phyloP scores from a whole-genome alignment of 2,888 invertebrate species.

The Dione vanillae region DNA sequence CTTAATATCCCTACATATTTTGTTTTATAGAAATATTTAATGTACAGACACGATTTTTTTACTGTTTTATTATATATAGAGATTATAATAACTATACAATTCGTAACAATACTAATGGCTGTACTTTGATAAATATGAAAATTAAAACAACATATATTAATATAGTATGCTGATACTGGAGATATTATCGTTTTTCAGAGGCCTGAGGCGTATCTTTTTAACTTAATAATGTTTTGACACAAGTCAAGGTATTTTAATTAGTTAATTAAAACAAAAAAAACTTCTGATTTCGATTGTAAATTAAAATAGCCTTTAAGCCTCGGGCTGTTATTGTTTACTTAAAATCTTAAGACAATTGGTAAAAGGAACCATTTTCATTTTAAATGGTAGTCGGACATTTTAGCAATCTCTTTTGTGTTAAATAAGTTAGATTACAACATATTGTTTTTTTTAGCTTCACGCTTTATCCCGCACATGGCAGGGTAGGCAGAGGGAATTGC shows the following conservation, averaged over 20 bases:
- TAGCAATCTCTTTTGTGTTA: not conserved
- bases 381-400: no score
- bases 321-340: not conserved
- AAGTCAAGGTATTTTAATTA: slow-evolving; percentile 5
- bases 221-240: not conserved
- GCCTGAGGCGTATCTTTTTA: slow-evolving; percentile 1
- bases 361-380: not conserved
- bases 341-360: not conserved
- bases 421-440: not conserved
- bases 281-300: not conserved
- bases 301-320: not conserved
- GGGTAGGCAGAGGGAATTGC: no score
- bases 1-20: no score
- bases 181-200: not conserved
- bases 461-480: no score
- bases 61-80: no score
- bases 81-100: no score
- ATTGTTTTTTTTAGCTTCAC: no score
- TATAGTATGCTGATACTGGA: no score
- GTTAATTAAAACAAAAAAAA: not conserved
- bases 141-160: no score
- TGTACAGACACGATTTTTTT: no score
- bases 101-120: no score
- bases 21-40: no score
- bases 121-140: not conserved